Evolutionary conservation across 2,888 invertebrate genomes (phyloP).

Genomic region (Brachyopa scutellaris): DNA sequence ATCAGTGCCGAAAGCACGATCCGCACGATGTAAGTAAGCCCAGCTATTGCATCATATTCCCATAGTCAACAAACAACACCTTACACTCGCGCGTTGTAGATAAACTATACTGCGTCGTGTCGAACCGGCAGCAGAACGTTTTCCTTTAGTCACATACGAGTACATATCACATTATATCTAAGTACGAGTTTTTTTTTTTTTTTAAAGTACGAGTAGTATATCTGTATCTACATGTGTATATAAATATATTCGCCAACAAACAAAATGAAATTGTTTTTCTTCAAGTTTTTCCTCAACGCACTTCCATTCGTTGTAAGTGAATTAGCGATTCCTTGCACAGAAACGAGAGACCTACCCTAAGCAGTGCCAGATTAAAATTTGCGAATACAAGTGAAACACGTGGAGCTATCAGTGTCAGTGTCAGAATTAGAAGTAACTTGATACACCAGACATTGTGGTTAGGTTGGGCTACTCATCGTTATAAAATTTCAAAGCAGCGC

Average conservation of each 20-base stretch:
- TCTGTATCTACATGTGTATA: too few species aligned
- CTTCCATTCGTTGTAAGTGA: too few species aligned
- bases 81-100: constrained; percentile 16
- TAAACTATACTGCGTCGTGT: constrained; percentile 30
- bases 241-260: not conserved
- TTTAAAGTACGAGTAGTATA: too few species aligned
- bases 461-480: not conserved
- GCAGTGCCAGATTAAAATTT: not conserved
- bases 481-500: not conserved
- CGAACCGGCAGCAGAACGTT: not conserved
- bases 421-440: constrained; percentile 5
- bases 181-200: not conserved
- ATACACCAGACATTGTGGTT: not conserved
- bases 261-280: not conserved
- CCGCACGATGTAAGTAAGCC: constrained; percentile 21
- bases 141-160: too few species aligned
- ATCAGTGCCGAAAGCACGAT: constrained; percentile 16
- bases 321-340: not conserved
- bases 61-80: constrained; percentile 11
- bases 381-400: not conserved
- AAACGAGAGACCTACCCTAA: constrained; percentile 17
- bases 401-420: constrained; percentile 23
- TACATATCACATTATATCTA: not conserved
- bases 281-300: not conserved
- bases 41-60: constrained; percentile 45